Evolutionary conservation across 2,113 vertebrate genomes (phyloP).

Genomic region (Nerophis ophidion): DNA sequence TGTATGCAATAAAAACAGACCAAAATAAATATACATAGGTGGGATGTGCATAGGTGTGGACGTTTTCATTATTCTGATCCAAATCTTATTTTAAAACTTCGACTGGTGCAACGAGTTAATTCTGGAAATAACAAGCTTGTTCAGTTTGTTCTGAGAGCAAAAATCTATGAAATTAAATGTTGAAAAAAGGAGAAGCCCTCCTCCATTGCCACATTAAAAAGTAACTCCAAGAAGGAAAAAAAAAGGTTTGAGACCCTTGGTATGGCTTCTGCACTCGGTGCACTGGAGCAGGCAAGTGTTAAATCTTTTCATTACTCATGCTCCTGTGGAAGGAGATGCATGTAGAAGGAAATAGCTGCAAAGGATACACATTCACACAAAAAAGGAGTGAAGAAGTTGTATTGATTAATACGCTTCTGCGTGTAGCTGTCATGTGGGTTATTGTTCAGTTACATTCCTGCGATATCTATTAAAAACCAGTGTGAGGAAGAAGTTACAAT

Average conservation of each 20-base stretch:
- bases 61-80: too few relatives aligned
- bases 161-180: too few relatives aligned
- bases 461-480: background rate
- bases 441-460: slow-evolving; percentile 18
- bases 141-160: too few relatives aligned
- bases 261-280: slow-evolving; percentile 31
- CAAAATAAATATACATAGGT: too few relatives aligned
- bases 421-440: slow-evolving; percentile 15
- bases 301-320: slow-evolving; percentile 37
- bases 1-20: too few relatives aligned
- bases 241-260: background rate
- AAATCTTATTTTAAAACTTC: too few relatives aligned
- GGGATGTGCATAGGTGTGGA: too few relatives aligned
- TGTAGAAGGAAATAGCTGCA: slow-evolving; percentile 19
- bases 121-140: too few relatives aligned
- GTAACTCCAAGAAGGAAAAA: too few relatives aligned
- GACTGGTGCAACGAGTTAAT: too few relatives aligned
- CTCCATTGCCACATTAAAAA: too few relatives aligned
- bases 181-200: too few relatives aligned
- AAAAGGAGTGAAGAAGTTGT: slow-evolving; percentile 12
- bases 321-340: slow-evolving; percentile 13
- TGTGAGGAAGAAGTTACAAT: background rate
- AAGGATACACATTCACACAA: slow-evolving; percentile 34
- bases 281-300: slow-evolving; percentile 34
- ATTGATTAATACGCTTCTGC: slow-evolving; percentile 27